Percentiles rank a stretch among this genome's conserved stretches.
phyloP scores from a whole-genome alignment of 2,888 invertebrate species.

The Caenorhabditis sp. region DNA sequence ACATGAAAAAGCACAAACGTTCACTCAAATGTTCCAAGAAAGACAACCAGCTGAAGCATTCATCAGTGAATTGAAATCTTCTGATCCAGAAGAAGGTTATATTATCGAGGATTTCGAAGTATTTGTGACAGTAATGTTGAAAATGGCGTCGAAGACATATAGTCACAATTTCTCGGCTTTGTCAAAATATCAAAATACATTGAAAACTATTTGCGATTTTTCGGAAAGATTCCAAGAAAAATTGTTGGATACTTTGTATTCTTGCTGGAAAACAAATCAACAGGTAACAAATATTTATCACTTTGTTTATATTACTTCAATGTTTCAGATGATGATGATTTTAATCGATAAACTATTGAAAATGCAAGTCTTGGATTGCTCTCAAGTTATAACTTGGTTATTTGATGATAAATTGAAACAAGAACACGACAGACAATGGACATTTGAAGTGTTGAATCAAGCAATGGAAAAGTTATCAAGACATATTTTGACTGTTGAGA shows the following conservation, averaged over 20 bases:
- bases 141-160: conserved; percentile 93
- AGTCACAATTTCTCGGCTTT: conserved; percentile 99
- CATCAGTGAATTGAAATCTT: conserved; percentile 28
- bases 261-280: conserved; percentile 92
- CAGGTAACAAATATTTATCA: conserved; percentile 74
- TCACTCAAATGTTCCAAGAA: conserved; percentile 47
- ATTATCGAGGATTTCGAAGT: conserved; percentile 95
- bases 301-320: background rate
- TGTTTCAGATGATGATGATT: conserved; percentile 86
- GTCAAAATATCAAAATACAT: conserved; percentile 77
- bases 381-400: conserved; percentile 92
- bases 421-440: conserved; percentile 78
- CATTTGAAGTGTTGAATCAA: conserved; percentile 95
- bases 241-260: conserved; percentile 88
- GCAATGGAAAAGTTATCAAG: conserved; percentile 93
- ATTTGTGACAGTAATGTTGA: conserved; percentile 76
- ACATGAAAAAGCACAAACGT: conserved; percentile 34
- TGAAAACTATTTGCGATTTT: conserved; percentile 83
- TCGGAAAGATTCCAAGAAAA: conserved; percentile 95
- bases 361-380: conserved; percentile 94
- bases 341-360: conserved; percentile 95
- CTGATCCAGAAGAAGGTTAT: conserved; percentile 79
- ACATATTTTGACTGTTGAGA: conserved; percentile 46
- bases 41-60: conserved; percentile 48
- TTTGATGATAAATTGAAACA: conserved; percentile 66